phyloP scores from a whole-genome alignment of 2,113 vertebrate genomes.

The Lepisosteus osseus region DNA sequence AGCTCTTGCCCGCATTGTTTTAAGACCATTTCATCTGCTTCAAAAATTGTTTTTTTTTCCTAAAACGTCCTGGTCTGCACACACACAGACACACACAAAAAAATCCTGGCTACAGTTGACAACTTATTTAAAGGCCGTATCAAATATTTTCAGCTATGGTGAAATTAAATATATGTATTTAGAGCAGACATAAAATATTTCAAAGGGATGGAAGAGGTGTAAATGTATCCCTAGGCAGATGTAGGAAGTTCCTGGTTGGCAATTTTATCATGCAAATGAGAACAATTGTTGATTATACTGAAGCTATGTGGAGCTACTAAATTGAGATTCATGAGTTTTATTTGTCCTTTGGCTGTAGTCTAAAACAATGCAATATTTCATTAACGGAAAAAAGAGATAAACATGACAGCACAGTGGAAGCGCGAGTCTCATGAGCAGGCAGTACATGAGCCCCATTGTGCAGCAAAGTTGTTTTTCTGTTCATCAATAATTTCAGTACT shows the following conservation, averaged over 20 bases:
- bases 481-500: neutral
- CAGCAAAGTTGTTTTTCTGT: slow-evolving; percentile 3
- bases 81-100: too few species aligned
- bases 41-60: too few species aligned
- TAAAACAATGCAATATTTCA: slow-evolving; percentile 17
- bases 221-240: neutral
- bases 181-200: neutral
- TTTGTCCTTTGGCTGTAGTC: neutral
- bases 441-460: neutral
- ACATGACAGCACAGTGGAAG: neutral
- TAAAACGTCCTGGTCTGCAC: too few species aligned
- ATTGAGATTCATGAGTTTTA: neutral
- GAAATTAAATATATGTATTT: neutral
- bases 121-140: too few species aligned
- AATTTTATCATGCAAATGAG: neutral
- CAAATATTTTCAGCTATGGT: too few species aligned
- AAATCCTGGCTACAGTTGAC: too few species aligned
- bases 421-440: neutral
- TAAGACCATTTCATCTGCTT: too few species aligned
- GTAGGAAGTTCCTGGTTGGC: neutral
- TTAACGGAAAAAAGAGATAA: neutral
- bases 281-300: neutral
- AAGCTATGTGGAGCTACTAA: neutral
- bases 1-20: too few species aligned
- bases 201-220: neutral